These are phyloP conservation scores for Drosophila ohnishii DNA, from an alignment of 1,140 invertebrate species.

Conservation along the genomic window DNA sequence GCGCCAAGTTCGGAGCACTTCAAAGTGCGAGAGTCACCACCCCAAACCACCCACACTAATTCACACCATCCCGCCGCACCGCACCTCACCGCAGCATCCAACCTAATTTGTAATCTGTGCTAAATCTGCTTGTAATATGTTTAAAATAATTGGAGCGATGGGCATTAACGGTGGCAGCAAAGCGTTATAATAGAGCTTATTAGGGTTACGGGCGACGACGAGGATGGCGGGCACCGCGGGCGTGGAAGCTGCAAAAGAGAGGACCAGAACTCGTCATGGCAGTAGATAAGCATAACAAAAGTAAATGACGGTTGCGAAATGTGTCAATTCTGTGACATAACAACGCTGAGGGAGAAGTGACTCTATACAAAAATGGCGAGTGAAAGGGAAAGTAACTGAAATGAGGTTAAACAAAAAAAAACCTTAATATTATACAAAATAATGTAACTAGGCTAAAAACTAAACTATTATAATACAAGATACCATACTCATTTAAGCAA, in stretches of 20 bases:
- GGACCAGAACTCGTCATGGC: conserved; percentile 8
- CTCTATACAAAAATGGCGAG: neutral
- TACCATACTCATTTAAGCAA: too few species aligned
- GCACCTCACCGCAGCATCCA: conserved; percentile 14
- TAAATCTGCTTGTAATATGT: conserved; percentile 80
- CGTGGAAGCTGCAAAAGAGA: conserved; percentile 11
- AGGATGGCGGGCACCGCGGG: neutral
- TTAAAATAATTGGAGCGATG: conserved; percentile 76
- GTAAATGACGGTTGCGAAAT: conserved; percentile 53
- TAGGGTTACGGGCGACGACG: conserved; percentile 40
- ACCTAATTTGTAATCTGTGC: conserved; percentile 66
- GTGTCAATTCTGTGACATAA: conserved; percentile 36
- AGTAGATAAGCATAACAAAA: conserved; percentile 60
- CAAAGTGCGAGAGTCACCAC: conserved; percentile 31
- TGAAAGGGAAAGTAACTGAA: conserved; percentile 4
- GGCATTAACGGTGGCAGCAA: conserved; percentile 64
- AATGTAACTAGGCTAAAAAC: neutral
- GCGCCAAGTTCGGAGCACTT: conserved; percentile 52
- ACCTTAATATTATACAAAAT: too few species aligned
- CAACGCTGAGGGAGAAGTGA: conserved; percentile 10
- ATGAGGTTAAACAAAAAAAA: neutral
- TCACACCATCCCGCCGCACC: conserved; percentile 11
- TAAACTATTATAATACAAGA: too few species aligned
- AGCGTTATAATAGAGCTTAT: conserved; percentile 65
- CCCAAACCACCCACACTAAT: conserved; percentile 3